Conservation (phyloP, 2,113 vertebrate genomes). For the Synchiropus splendidus region DNA sequence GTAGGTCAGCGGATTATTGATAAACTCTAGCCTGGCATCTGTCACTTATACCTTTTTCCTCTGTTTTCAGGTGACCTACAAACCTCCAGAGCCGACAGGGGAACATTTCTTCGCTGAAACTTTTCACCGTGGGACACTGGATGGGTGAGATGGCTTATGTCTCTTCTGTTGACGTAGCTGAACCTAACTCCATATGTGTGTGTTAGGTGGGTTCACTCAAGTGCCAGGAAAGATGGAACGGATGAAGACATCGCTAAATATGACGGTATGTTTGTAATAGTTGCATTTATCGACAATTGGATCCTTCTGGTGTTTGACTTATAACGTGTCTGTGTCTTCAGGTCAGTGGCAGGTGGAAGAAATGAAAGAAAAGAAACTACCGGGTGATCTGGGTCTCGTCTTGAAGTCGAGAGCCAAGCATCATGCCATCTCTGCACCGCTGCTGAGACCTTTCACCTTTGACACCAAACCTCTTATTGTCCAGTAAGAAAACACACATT, state of each 20-base stretch:
- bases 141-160: conserved; percentile 70
- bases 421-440: conserved; percentile 84
- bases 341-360: conserved; percentile 95
- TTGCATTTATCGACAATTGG: too few relatives aligned
- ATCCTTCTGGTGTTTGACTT: too few relatives aligned
- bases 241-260: conserved; percentile 98
- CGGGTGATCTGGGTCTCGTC: conserved; percentile 90
- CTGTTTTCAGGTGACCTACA: conserved; percentile 81
- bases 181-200: not conserved
- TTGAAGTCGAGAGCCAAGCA: conserved; percentile 90
- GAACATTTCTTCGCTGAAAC: conserved; percentile 88
- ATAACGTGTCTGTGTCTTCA: conserved; percentile 27
- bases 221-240: conserved; percentile 89
- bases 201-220: conserved; percentile 86
- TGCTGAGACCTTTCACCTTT: conserved; percentile 85
- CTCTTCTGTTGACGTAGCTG: not conserved
- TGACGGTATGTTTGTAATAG: conserved; percentile 62
- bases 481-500: conserved; percentile 78
- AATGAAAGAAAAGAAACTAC: conserved; percentile 87
- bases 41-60: not conserved
- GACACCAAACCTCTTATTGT: conserved; percentile 84
- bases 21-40: too few relatives aligned
- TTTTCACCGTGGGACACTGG: conserved; percentile 87
- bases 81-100: conserved; percentile 84
- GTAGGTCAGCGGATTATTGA: conserved; percentile 48